Conservation (phyloP, 2,888 invertebrate species). For the Xestia ashworthii region DNA sequence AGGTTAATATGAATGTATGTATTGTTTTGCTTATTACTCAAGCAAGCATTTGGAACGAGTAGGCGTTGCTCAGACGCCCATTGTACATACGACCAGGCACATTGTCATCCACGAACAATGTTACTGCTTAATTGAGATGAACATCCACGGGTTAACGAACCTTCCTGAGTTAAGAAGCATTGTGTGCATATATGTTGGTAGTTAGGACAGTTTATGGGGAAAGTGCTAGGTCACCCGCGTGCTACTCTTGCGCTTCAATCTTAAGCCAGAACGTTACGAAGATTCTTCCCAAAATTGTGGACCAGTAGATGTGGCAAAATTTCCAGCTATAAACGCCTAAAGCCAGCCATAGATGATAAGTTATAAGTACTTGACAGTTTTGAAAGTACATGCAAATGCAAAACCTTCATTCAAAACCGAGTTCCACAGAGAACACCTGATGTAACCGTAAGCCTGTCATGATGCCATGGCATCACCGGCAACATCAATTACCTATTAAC, state of each 20-base stretch:
- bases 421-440: background rate
- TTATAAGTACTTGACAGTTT: background rate
- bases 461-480: no score
- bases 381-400: background rate
- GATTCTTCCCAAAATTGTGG: no score
- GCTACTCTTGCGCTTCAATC: no score
- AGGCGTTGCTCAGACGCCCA: slow-evolving; percentile 64
- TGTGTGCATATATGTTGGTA: background rate
- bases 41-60: slow-evolving; percentile 60
- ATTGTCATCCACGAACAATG: slow-evolving; percentile 68
- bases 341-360: background rate
- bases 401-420: background rate
- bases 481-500: no score
- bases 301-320: background rate
- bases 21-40: slow-evolving; percentile 59
- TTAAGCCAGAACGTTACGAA: no score
- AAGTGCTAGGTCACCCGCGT: no score
- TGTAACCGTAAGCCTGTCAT: background rate
- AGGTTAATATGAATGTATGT: slow-evolving; percentile 34
- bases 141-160: slow-evolving; percentile 61
- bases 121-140: slow-evolving; percentile 69
- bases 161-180: background rate
- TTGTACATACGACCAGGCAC: slow-evolving; percentile 59
- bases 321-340: background rate
- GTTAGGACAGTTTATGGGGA: background rate